Base-by-base conservation (phyloP, 1,140 invertebrate genomes). In the Philotrypesis tridentata region DNA sequence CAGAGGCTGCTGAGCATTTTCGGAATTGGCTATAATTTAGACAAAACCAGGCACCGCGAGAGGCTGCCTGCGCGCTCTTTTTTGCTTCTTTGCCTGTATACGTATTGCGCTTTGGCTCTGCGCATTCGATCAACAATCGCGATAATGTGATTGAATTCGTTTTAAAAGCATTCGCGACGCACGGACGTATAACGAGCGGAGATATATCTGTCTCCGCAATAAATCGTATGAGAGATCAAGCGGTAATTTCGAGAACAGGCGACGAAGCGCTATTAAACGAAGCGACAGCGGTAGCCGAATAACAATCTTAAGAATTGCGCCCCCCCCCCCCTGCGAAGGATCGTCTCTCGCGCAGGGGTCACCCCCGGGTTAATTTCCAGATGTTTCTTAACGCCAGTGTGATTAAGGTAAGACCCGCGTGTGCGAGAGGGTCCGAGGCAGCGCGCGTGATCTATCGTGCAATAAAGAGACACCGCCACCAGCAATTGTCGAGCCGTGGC, bases 401-500 rank as follows among this genome's bases (percentile, higher is more conserved):
- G 84, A 87, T 88, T 87, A 82, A 83, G 84, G 79, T 82, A 86
- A 86, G 86, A 88, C 84, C 76, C 85, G 85, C 77, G 55, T 76
- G 79, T 63, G 71, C 40, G 80, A 71, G n/a, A 82, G 80, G 79
- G 76, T 68, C 78, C 77, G 75, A 80, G 84, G 83, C 80, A 89
- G 81, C 84, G 81, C 84, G 81, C 83, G 84, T 89, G 87, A 90
- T 90, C 85, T 89, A 90, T 91, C 84, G 88, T 84, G 87, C 90
- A 91, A 92, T 92, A 91, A 91, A 90, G 87, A 87, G 87, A 90
- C 88, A 48, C n/a, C 80, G 87, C 87, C 82, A 87, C 87, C 87
- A 88, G 88, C 89, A 89, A 90, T 91, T 89, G 89, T 87, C 86
- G 85, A 87, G 90, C 88, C 85, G 9, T 9, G 87, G 87, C 86